phyloP scores from a whole-genome alignment of 2,888 invertebrate species.

The Alentia gelatinosa region DNA sequence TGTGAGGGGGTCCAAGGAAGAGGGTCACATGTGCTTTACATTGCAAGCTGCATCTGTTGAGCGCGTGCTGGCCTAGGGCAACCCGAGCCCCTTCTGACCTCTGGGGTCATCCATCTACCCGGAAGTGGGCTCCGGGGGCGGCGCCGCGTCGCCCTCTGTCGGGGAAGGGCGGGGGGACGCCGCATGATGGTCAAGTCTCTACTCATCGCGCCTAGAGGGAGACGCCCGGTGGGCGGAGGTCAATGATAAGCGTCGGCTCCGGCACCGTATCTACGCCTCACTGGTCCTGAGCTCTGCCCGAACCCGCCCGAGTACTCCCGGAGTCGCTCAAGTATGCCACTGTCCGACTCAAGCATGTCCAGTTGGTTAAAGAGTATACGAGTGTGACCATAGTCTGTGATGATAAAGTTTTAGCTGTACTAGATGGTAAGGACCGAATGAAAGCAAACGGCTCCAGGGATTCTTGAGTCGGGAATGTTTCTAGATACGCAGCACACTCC shows the following conservation, averaged over 20 bases:
- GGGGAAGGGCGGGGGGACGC: background rate
- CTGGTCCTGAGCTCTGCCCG: background rate
- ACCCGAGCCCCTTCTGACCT: slow-evolving; percentile 21
- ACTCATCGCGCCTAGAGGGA: background rate
- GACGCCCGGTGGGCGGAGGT: background rate
- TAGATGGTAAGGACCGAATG: no score
- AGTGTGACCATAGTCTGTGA: no score
- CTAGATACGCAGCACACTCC: no score
- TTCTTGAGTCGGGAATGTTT: no score
- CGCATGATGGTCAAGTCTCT: background rate
- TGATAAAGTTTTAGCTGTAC: no score
- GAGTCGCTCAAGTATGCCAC: no score
- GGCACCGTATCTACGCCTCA: background rate
- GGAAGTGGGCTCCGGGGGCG: slow-evolving; percentile 10
- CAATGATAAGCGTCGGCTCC: background rate
- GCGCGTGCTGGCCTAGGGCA: slow-evolving; percentile 15
- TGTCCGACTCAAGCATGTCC: no score
- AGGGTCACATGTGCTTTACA: slow-evolving; percentile 39
- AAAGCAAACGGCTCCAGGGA: no score
- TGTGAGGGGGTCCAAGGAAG: background rate
- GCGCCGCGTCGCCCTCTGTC: background rate
- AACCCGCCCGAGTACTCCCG: no score
- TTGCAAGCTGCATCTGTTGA: slow-evolving; percentile 40
- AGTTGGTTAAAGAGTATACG: no score
- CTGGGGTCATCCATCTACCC: slow-evolving; percentile 37